A percentile compares a stretch with the other conserved stretches of the same genome.
Evolutionary conservation across 2,797 vertebrate genomes (phyloP).

Genomic region (Eremophila alpestris): DNA sequence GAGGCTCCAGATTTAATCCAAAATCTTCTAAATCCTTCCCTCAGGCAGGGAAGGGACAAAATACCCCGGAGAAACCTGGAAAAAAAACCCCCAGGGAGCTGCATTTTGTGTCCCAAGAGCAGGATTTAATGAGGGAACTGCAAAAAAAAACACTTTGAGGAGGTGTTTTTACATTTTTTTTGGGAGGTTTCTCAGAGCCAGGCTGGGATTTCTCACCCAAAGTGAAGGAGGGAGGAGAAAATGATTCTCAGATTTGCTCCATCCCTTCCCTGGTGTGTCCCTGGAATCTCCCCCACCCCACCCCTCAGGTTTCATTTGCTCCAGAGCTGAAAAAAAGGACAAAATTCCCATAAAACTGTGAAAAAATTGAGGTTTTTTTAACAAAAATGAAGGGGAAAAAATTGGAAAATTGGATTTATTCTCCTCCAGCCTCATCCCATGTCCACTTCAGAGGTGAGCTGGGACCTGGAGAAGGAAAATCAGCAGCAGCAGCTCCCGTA

Average conservation of each 20-base stretch:
- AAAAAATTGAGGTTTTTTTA: too few relatives aligned
- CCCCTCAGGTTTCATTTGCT: neutral
- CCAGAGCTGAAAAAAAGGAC: neutral
- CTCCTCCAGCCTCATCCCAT: neutral
- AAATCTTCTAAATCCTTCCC: too few relatives aligned
- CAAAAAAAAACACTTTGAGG: neutral
- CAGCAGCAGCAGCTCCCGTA: neutral
- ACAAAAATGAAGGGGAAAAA: fast-evolving
- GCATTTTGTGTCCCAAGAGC: neutral
- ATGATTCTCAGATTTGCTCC: neutral
- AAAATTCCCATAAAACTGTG: neutral
- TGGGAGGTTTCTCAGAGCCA: neutral
- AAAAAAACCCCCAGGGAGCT: neutral
- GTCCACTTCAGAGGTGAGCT: slow-evolving; percentile 9
- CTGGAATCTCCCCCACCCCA: neutral
- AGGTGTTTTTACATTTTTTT: neutral
- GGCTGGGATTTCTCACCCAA: neutral
- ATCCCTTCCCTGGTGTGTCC: neutral
- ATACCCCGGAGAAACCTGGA: neutral
- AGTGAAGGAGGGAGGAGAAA: neutral
- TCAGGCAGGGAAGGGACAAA: neutral
- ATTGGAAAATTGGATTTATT: fast-evolving
- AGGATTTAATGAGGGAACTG: neutral
- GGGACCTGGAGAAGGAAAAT: neutral
- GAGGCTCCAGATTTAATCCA: neutral